phyloP scores from a whole-genome alignment of 2,797 vertebrate genomes.

The Fistularia tabacaria region DNA sequence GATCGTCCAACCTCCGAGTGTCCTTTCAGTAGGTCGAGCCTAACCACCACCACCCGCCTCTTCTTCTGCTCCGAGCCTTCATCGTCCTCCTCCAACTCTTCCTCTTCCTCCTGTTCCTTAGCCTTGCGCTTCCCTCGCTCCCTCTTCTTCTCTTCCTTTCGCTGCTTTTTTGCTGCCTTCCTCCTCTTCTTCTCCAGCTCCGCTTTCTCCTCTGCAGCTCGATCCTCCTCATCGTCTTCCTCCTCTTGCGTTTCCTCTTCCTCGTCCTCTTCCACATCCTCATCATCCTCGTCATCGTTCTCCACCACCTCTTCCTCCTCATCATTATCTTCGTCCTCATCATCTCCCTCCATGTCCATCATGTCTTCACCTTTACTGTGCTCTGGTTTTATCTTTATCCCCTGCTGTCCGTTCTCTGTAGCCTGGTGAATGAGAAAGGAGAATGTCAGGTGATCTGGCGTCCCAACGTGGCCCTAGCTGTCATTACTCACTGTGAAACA shows the following conservation, averaged over 20 bases:
- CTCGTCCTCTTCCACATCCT: constrained; percentile 35
- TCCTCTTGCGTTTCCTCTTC: constrained; percentile 28
- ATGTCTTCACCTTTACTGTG: not conserved
- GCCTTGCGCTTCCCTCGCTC: constrained; percentile 36
- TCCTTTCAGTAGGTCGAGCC: constrained; percentile 57
- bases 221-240: constrained; percentile 12
- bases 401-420: constrained; percentile 35
- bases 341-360: constrained; percentile 1
- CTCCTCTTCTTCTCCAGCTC: constrained; percentile 26
- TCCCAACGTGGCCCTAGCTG: too few relatives aligned
- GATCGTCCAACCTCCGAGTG: constrained; percentile 59
- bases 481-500: too few relatives aligned
- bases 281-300: constrained; percentile 30
- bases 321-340: constrained; percentile 27
- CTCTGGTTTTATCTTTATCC: not conserved
- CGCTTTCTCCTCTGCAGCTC: constrained; percentile 15
- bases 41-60: constrained; percentile 63
- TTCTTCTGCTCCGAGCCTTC: constrained; percentile 49
- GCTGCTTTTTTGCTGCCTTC: not conserved
- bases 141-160: constrained; percentile 36
- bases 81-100: constrained; percentile 12
- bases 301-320: constrained; percentile 11
- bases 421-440: not conserved
- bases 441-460: too few relatives aligned
- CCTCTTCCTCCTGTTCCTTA: constrained; percentile 13